Base-by-base conservation (phyloP, 2,888 invertebrate species). In the Labia minor region DNA sequence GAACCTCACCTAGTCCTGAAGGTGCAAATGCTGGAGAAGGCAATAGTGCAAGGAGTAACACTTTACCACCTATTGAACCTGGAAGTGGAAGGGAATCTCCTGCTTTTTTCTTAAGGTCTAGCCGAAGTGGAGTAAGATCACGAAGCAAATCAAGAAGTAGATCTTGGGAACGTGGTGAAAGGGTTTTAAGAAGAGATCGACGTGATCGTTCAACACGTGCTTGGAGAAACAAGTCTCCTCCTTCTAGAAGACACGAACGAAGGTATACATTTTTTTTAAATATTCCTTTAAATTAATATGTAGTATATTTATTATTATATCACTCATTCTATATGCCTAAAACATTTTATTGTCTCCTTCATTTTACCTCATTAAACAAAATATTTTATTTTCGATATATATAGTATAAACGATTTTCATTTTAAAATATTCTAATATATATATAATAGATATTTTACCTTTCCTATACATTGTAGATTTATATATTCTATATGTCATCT, bases 141-240 rank as follows among this genome's bases (percentile, higher is more conserved):
- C 70, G 79, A 74, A 73, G 82, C 62, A 77, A 79, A 65, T 79
- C 79, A 6, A 76, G 81, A 26, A 80, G 80, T 67, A 77, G 82
- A 67, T 75, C 77, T 6, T 75, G 79, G 21, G 79, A 80, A 68
- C 74, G 80, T 66, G 79, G 76, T 70, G 73, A 69, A 71, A 71
- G 65, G 18, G 68, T 66, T 2, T 65, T 67, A 26, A 69, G 67
- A 26, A 65, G 71, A 21, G 69, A 70, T 19, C 64, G 68, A 19
- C 67, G 77, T 71, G 49, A 49, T 49, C 14, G 49, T n/a, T 49
- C 49, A 8, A 49, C 49, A 8, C 75, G 79, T 62, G 78, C 80
- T 1, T 83, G 83, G 82, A 77, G 83, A 66, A 83, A 83, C 71
- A 83, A 83, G 79, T 75, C 86, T 74, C 77, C 84, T 72, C 85